phyloP scores from a whole-genome alignment of 2,888 invertebrate species.

The Hartigia nigra region DNA sequence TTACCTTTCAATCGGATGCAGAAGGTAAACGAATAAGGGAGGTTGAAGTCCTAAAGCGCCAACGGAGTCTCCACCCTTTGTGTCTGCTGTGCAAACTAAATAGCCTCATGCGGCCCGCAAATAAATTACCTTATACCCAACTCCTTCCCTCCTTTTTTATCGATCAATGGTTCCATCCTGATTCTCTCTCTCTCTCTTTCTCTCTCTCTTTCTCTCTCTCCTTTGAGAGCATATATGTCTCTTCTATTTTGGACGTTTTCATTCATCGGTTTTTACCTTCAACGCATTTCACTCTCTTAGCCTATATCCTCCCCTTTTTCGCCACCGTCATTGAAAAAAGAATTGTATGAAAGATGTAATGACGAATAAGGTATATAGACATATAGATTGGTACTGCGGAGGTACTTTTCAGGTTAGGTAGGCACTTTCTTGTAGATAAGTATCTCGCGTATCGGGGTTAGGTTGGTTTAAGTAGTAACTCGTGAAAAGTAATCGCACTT shows the following conservation, averaged over 20 bases:
- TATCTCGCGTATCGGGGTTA: background rate
- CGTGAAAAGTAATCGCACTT: background rate
- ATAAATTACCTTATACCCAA: conserved; percentile 8
- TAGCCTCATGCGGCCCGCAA: conserved; percentile 5
- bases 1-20: background rate
- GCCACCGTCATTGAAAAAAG: background rate
- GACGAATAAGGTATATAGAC: background rate
- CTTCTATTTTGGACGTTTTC: background rate
- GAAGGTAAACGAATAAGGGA: conserved; percentile 1
- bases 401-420: background rate
- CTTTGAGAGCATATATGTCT: background rate
- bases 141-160: conserved; percentile 1
- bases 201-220: background rate
- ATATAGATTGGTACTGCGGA: background rate
- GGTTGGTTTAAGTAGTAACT: background rate
- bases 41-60: background rate
- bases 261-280: background rate
- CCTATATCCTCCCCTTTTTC: background rate
- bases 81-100: conserved; percentile 8
- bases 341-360: background rate
- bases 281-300: background rate
- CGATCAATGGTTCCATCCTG: background rate
- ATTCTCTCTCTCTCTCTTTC: background rate
- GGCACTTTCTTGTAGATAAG: background rate
- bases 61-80: background rate